Conservation (phyloP, 2,113 vertebrate genomes). For the Paracanthobrama guichenoti region DNA sequence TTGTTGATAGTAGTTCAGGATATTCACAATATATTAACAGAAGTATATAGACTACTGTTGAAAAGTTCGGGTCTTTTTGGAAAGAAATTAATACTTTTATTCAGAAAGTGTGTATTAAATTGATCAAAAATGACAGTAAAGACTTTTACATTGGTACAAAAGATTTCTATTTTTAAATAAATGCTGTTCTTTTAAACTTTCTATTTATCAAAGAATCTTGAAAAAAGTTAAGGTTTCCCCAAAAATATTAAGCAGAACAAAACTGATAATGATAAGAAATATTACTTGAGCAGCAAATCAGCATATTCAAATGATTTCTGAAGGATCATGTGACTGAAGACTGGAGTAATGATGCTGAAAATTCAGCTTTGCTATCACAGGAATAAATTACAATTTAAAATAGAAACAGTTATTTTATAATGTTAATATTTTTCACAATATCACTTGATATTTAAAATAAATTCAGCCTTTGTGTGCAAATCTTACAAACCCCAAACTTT, state of each 20-base stretch:
- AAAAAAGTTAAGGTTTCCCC: too few relatives aligned
- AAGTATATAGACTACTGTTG: not conserved
- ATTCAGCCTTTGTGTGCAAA: not conserved
- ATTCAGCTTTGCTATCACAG: not conserved
- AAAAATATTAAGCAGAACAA: not conserved
- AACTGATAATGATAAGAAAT: not conserved
- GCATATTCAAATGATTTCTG: not conserved
- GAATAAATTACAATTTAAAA: too few relatives aligned
- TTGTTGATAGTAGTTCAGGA: not conserved
- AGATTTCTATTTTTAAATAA: not conserved
- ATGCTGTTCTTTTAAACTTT: not conserved
- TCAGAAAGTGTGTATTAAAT: not conserved
- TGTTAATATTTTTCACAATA: too few relatives aligned
- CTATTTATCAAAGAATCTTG: too few relatives aligned
- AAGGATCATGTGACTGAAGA: not conserved
- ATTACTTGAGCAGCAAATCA: not conserved
- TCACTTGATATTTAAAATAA: too few relatives aligned
- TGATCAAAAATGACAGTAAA: not conserved
- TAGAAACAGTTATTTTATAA: too few relatives aligned
- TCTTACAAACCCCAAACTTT: not conserved
- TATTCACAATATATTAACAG: not conserved
- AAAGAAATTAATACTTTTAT: not conserved
- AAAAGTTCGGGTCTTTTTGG: not conserved
- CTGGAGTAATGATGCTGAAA: not conserved
- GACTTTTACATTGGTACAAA: not conserved